Base-by-base conservation (phyloP, 2,888 invertebrate genomes). In the Carterocephalus palaemon region DNA sequence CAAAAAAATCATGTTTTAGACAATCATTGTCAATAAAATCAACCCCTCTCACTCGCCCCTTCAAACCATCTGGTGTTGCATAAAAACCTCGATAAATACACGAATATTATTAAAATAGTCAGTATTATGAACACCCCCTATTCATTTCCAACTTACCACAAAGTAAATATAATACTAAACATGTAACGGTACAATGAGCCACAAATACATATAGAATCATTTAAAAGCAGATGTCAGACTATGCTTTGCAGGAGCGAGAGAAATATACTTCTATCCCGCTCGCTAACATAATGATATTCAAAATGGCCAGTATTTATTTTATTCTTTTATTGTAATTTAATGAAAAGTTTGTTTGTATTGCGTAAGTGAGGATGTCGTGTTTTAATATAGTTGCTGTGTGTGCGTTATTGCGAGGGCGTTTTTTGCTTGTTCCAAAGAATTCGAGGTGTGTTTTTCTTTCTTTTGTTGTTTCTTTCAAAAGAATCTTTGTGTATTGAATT, bases 251-350 rank as follows among this genome's bases (percentile, higher is more conserved):
- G 29, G 28, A 47, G 28, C 23, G 26, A 34, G 41, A 47, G 46
- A 48, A 49, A 41, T 46, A 41, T 39, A 36, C n/a, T 40, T 52
- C 56, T 51, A 40, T 72, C 73, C 56, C 67, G 34, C 54, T 73
- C 66, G 29, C 59, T 53, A 62, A 33, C 56, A 51, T 60, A 67
- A 75, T 70, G 65, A 74, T 59, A 77, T 75, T 75, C 68, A 75
- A 77, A 78, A 81, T 78, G 75, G 74, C 75, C 74, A 78, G 76
- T 75, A 68, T 67, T 69, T 62, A 56, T 59, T 70, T 64, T 59
- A 61, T 51, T 53, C 39, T 52, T 49, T 53, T 53, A 56, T 48
- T 48, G 52, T 29, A 29, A 28, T 10, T 19, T 19, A 15, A 41
- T 24, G 17, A 41, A 41, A 24, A 60, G 57, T 57, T 57, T 63